Percentiles rank a stretch among this genome's conserved stretches.
Evolutionary conservation across 2,113 vertebrate genomes (phyloP).

Genomic region (Dipodomys ordii): DNA sequence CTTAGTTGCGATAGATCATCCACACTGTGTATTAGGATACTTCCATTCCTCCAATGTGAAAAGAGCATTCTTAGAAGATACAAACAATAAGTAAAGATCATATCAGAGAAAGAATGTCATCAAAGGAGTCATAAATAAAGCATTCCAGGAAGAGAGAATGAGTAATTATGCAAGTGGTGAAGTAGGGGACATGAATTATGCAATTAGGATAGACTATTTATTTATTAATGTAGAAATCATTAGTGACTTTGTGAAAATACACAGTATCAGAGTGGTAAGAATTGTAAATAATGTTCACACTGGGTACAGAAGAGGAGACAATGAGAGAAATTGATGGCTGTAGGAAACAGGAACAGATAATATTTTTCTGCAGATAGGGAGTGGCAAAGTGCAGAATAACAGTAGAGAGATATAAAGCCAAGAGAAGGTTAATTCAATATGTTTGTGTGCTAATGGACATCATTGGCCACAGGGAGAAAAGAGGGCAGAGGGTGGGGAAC

Average conservation of each 20-base stretch:
- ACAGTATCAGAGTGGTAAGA: background rate
- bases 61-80: background rate
- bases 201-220: background rate
- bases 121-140: background rate
- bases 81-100: background rate
- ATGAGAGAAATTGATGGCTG: background rate
- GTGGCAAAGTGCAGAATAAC: background rate
- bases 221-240: slow-evolving; percentile 7
- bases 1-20: background rate
- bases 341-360: background rate
- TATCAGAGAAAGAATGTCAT: background rate
- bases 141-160: background rate
- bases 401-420: background rate
- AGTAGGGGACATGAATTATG: background rate
- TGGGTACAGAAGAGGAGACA: background rate
- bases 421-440: background rate
- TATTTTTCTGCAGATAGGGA: no score
- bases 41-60: background rate
- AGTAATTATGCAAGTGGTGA: background rate
- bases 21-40: background rate
- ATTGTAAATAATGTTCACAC: background rate
- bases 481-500: no score
- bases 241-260: background rate
- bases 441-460: background rate
- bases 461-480: background rate